Conservation (phyloP, 2,888 invertebrate species). For the Rutpela maculata region DNA sequence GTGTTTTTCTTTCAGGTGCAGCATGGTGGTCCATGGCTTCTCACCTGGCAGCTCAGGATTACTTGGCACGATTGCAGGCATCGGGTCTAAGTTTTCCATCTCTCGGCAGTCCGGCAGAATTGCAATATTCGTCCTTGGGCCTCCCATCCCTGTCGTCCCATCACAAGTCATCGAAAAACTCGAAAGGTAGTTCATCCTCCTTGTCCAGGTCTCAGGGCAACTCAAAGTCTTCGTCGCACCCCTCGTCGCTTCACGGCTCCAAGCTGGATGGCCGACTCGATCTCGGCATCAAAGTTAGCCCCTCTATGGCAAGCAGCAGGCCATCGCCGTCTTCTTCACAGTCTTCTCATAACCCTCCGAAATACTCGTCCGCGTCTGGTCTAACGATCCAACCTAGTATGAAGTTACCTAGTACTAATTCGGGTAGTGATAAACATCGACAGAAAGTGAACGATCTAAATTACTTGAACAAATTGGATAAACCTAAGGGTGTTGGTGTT, state of each 20-base stretch:
- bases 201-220: conserved; percentile 54
- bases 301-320: conserved; percentile 61
- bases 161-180: conserved; percentile 68
- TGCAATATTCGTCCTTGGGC: conserved; percentile 78
- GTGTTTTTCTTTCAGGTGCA: conserved; percentile 78
- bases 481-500: conserved; percentile 55
- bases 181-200: conserved; percentile 52
- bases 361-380: conserved; percentile 63
- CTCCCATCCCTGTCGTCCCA: conserved; percentile 72
- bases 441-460: conserved; percentile 60
- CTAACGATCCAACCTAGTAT: conserved; percentile 69
- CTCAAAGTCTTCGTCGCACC: conserved; percentile 56
- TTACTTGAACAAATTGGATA: conserved; percentile 62
- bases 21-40: conserved; percentile 95
- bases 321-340: conserved; percentile 56
- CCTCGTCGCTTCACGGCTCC: conserved; percentile 55
- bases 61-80: conserved; percentile 88
- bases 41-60: conserved; percentile 91
- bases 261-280: conserved; percentile 60
- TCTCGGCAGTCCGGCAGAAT: conserved; percentile 76
- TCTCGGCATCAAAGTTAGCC: conserved; percentile 40
- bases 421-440: conserved; percentile 52
- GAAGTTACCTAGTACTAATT: conserved; percentile 58
- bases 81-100: conserved; percentile 85
- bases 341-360: conserved; percentile 67